phyloP scores from a whole-genome alignment of 1,140 invertebrate species.

The Oryzaephilus surinamensis region DNA sequence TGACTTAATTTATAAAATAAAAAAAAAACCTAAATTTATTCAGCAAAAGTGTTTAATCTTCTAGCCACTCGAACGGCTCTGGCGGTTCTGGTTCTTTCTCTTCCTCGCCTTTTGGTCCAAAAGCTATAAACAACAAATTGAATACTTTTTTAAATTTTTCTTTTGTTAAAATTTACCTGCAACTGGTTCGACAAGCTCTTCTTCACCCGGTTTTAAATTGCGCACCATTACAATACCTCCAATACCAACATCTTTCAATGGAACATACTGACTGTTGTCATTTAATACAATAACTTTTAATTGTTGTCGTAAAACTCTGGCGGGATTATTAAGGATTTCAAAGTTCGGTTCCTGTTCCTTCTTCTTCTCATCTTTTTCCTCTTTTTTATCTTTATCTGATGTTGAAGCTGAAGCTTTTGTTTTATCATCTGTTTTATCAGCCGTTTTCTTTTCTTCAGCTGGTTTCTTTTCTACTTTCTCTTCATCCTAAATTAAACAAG shows the following conservation, averaged over 20 bases:
- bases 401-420: constrained; percentile 14
- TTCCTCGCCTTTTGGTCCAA: constrained; percentile 86
- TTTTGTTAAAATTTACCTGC: constrained; percentile 43
- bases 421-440: constrained; percentile 31
- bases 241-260: constrained; percentile 84
- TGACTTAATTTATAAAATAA: too few relatives aligned
- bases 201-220: constrained; percentile 67
- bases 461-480: constrained; percentile 44
- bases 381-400: constrained; percentile 30
- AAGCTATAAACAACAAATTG: constrained; percentile 46
- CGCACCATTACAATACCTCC: constrained; percentile 95
- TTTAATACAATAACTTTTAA: constrained; percentile 75
- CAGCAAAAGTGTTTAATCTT: constrained; percentile 49
- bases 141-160: neutral
- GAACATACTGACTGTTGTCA: constrained; percentile 69
- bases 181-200: constrained; percentile 88
- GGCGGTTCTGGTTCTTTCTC: constrained; percentile 95
- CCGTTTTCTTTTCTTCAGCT: constrained; percentile 28
- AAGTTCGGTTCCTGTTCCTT: constrained; percentile 81
- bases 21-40: too few relatives aligned
- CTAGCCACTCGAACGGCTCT: constrained; percentile 92
- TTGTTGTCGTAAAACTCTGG: constrained; percentile 87
- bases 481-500: too few relatives aligned
- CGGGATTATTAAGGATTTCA: constrained; percentile 90
- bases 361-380: constrained; percentile 50